Evolutionary conservation across 2,888 invertebrate genomes (phyloP), one percentile per base, ranked within the genome.

Genomic region (Drosophila leonis): DNA sequence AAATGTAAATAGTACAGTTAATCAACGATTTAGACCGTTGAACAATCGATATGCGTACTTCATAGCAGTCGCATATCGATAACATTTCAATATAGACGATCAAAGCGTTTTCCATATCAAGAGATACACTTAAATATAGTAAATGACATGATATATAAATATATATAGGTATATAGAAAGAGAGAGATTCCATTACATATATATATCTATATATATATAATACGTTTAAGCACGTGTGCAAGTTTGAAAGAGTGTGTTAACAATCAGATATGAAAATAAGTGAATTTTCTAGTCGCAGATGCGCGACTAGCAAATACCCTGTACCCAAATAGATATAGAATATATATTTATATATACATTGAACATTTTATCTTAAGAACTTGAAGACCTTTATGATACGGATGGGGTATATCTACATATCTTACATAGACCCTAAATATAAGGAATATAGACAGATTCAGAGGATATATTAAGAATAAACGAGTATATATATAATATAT

Each of bases 71-170:
- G 29, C 37, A 29, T n/a, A 44, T 49, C 48, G 33, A 37, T 44
- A 42, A 12, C 7, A 4, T 15, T 67, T 74, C 33, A 24, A 54
- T 61, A 62, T 70, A 65, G 65, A 77, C 79, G 46, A 66, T 33
- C 18, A 70, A 74, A 75, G 73, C 73, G 27, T 33, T 52, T 56
- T 55, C 35, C 71, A 63, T 65, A 65, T 70, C 39, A 51, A 64
- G 41, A 55, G 61, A 61, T 66, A 80, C 57, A 74, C 31, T 57
- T 57, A 74, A 4, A 39, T 12, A 29, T 20, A 20, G n/a, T 65
- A 48, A 20, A 67, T 49, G 46, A 56, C 29, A 67, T 68, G 18
- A 42, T 65, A 62, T 42, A 54, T 41, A 18, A 2, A 24, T 44
- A 42, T 27, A 39, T 46, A 37, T 31, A 41, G n/a, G 57, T 70